phyloP scores from a whole-genome alignment of 2,888 invertebrate species.

The Eulithis testata region DNA sequence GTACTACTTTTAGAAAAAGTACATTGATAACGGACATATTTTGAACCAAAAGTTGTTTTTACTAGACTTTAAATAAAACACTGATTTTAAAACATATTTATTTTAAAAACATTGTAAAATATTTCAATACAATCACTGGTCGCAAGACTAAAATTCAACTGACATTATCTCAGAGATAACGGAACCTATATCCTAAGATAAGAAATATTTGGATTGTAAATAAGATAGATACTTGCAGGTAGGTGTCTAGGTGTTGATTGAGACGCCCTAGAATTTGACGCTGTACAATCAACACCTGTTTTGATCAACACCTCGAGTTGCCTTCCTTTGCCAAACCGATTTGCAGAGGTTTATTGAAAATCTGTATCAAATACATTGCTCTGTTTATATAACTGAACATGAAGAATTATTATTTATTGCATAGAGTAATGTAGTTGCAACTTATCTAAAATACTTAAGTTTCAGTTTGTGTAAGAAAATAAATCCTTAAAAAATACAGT shows the following conservation, averaged over 20 bases:
- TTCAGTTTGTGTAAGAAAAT: too few relatives aligned
- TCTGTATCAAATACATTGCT: not conserved
- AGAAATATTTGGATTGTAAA: slow-evolving; percentile 43
- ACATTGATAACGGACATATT: too few relatives aligned
- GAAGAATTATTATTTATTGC: too few relatives aligned
- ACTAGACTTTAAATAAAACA: slow-evolving; percentile 16
- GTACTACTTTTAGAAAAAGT: not conserved
- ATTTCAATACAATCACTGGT: slow-evolving; percentile 22
- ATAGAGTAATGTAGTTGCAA: too few relatives aligned
- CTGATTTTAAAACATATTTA: slow-evolving; percentile 9
- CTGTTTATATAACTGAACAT: too few relatives aligned
- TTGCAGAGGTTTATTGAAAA: not conserved
- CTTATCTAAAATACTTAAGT: too few relatives aligned
- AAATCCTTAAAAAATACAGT: too few relatives aligned
- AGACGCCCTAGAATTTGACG: slow-evolving; percentile 42
- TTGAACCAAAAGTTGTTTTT: not conserved
- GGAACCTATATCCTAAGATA: slow-evolving; percentile 61
- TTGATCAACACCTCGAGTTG: not conserved
- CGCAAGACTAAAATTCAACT: slow-evolving; percentile 27
- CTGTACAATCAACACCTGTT: not conserved
- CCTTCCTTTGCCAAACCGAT: not conserved
- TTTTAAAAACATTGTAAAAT: slow-evolving; percentile 18
- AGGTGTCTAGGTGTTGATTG: slow-evolving; percentile 38
- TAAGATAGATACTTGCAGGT: slow-evolving; percentile 5
- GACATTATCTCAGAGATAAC: slow-evolving; percentile 63